phyloP scores from a whole-genome alignment of 2,113 vertebrate genomes.

The Trogon melanurus region DNA sequence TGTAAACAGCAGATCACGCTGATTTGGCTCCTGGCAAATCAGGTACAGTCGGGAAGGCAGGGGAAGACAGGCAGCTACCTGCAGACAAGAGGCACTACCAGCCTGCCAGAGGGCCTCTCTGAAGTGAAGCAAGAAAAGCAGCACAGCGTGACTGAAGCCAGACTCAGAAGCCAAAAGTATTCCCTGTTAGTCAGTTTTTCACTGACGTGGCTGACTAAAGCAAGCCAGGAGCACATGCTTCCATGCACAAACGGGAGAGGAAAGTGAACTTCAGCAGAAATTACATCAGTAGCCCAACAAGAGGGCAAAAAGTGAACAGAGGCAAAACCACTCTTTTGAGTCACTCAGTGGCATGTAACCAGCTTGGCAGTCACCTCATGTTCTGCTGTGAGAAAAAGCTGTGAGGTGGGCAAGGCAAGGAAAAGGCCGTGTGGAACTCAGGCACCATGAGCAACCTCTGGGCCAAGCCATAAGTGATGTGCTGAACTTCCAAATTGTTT shows the following conservation, averaged over 20 bases:
- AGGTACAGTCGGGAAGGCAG: neutral
- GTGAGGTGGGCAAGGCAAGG: neutral
- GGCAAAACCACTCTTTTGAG: neutral
- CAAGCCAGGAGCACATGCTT: neutral
- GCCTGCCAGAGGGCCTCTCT: neutral
- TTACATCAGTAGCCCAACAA: neutral
- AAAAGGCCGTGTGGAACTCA: neutral
- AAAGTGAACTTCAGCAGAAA: neutral
- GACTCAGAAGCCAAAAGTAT: neutral
- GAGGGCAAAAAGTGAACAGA: neutral
- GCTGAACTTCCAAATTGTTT: neutral
- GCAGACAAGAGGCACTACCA: neutral
- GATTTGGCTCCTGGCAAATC: neutral
- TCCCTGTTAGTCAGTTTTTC: neutral
- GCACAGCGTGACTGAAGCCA: neutral
- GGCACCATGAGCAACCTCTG: neutral
- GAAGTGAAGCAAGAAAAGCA: neutral
- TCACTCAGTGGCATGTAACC: neutral
- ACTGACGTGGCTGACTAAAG: neutral
- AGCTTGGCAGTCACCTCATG: neutral
- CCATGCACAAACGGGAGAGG: neutral
- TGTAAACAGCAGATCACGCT: neutral
- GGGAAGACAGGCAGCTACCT: neutral
- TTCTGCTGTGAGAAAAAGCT: conserved; percentile 8
- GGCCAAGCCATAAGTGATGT: neutral